phyloP scores from a whole-genome alignment of 1,140 invertebrate genomes.

The Popillia japonica region DNA sequence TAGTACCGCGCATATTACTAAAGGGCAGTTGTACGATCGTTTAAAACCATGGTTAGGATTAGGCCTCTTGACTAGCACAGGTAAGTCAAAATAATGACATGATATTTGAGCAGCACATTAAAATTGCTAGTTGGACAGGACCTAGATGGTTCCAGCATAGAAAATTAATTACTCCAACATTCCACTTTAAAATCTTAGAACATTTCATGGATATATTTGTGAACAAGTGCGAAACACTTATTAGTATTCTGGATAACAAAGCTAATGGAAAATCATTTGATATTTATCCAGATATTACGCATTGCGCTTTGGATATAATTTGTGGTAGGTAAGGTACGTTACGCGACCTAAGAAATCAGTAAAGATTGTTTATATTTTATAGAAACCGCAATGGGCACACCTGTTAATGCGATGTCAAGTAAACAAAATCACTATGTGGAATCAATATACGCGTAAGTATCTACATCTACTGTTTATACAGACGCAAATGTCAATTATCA shows the following conservation, averaged over 20 bases:
- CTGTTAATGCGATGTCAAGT: not conserved
- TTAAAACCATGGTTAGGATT: constrained; percentile 65
- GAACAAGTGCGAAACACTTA: constrained; percentile 16
- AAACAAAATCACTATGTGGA: constrained; percentile 55
- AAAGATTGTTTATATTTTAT: not conserved
- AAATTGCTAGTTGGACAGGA: constrained; percentile 33
- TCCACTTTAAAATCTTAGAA: constrained; percentile 42
- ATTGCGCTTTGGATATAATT: constrained; percentile 80
- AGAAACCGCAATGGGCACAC: constrained; percentile 35
- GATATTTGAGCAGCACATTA: not conserved
- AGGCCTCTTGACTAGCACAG: constrained; percentile 65
- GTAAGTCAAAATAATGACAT: constrained; percentile 49
- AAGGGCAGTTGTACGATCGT: constrained; percentile 66
- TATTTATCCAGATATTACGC: constrained; percentile 64
- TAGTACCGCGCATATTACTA: constrained; percentile 66
- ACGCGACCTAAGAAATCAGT: constrained; percentile 53
- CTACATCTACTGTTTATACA: not conserved
- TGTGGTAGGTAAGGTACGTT: constrained; percentile 64
- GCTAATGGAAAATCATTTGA: constrained; percentile 30
- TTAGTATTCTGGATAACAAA: not conserved
- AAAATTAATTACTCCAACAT: constrained; percentile 41
- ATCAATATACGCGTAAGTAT: not conserved
- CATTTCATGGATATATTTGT: constrained; percentile 30
- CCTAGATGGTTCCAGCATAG: constrained; percentile 72
- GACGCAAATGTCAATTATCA: constrained; percentile 66